phyloP scores from a whole-genome alignment of 2,797 vertebrate species.

The Cirrhinus mrigala region DNA sequence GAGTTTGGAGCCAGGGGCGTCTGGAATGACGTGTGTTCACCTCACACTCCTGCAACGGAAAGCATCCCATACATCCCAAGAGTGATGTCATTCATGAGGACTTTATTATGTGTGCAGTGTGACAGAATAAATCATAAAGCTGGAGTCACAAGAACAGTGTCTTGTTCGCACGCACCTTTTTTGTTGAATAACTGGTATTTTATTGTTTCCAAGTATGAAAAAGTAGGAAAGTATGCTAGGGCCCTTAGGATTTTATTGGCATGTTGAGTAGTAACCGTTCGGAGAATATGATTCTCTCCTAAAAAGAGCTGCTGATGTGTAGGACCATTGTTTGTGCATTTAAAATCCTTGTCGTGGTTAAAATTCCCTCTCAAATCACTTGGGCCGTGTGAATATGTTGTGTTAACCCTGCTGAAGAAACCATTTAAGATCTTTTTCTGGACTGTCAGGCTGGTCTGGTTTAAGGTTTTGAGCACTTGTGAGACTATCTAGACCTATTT shows the following conservation, averaged over 20 bases:
- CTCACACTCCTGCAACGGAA: constrained; percentile 33
- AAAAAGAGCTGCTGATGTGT: constrained; percentile 41
- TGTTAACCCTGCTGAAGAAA: constrained; percentile 12
- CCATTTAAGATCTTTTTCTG: neutral
- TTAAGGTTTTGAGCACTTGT: constrained; percentile 4
- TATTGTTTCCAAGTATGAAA: constrained; percentile 10
- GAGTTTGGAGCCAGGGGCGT: constrained; percentile 22
- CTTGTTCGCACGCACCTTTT: constrained; percentile 18
- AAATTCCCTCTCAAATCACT: constrained; percentile 45
- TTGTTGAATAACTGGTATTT: constrained; percentile 21
- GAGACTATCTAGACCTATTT: neutral
- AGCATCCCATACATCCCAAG: constrained; percentile 54
- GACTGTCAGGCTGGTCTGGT: neutral
- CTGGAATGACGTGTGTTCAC: constrained; percentile 49
- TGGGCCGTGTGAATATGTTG: constrained; percentile 12
- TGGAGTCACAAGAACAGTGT: constrained; percentile 16
- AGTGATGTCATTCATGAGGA: constrained; percentile 42
- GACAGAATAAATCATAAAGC: constrained; percentile 2
- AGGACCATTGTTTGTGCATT: constrained; percentile 42
- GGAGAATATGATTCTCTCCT: constrained; percentile 32
- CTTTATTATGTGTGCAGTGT: neutral
- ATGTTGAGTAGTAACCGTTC: constrained; percentile 29
- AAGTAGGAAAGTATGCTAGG: constrained; percentile 13
- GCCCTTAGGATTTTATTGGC: constrained; percentile 1
- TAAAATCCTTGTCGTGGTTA: constrained; percentile 46